Percentiles rank a stretch among this genome's conserved stretches.
Evolutionary conservation across 2,888 invertebrate genomes (phyloP).

Genomic region (Trissoscelio sp.): DNA sequence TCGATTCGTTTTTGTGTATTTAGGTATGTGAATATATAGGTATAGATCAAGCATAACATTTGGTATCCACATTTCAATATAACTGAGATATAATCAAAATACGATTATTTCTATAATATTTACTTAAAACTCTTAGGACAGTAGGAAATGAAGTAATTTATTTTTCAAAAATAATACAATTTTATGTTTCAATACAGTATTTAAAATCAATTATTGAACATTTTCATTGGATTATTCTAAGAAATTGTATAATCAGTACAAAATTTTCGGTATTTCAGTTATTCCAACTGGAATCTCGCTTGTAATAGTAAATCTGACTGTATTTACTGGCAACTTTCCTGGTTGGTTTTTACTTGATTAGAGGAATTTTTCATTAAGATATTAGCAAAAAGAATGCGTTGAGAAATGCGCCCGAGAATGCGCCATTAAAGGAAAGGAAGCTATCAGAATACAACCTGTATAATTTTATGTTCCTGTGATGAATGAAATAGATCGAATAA

Average conservation of each 20-base stretch:
- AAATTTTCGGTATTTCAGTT: not conserved
- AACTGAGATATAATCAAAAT: too few species aligned
- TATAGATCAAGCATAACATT: not conserved
- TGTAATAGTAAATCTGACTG: conserved; percentile 4
- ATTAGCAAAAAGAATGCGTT: conserved; percentile 15
- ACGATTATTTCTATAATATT: too few species aligned
- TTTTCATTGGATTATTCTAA: too few species aligned
- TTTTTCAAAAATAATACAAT: too few species aligned
- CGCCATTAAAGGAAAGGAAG: not conserved
- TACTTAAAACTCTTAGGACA: too few species aligned
- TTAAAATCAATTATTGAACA: too few species aligned
- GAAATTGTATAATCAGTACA: not conserved
- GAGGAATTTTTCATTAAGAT: conserved; percentile 33
- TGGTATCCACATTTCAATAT: not conserved
- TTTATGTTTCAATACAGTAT: too few species aligned
- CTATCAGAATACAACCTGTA: not conserved
- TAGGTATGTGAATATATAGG: too few species aligned
- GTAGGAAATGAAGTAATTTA: too few species aligned
- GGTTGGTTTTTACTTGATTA: conserved; percentile 9
- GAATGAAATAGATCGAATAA: not conserved
- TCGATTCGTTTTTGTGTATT: too few species aligned
- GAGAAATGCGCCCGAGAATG: conserved; percentile 9
- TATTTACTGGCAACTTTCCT: conserved; percentile 1
- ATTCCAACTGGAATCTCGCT: not conserved
- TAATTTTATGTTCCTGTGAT: not conserved